Conservation (phyloP, 2,113 vertebrate genomes). For the Mobula birostris region DNA sequence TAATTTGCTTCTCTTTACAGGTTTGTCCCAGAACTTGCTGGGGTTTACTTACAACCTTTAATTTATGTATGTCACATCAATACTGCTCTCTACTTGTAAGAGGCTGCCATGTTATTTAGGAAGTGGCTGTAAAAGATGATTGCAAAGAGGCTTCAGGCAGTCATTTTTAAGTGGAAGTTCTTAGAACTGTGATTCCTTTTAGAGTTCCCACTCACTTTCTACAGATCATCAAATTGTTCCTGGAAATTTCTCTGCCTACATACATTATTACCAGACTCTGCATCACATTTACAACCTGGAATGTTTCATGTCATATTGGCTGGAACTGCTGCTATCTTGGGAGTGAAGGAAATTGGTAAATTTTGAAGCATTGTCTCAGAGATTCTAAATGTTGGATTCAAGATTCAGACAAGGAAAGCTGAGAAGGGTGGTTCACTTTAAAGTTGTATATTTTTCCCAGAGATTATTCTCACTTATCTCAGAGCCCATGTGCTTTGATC, state of each 20-base stretch:
- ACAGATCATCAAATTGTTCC: background rate
- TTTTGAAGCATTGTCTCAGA: background rate
- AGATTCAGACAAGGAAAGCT: background rate
- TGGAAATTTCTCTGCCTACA: background rate
- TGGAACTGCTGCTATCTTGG: background rate
- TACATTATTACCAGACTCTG: background rate
- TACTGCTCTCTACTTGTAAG: background rate
- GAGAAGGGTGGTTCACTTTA: background rate
- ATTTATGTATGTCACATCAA: background rate
- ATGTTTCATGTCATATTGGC: background rate
- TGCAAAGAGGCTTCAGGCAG: no score
- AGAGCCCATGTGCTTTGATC: background rate
- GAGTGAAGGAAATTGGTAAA: background rate
- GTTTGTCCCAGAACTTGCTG: background rate
- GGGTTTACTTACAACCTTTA: background rate
- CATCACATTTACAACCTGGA: background rate
- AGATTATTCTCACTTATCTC: background rate
- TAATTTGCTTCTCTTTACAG: background rate
- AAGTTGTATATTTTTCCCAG: background rate
- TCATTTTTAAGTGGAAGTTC: background rate
- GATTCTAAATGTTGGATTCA: background rate
- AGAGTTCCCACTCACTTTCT: background rate
- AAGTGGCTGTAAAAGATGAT: background rate
- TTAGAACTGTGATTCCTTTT: background rate
- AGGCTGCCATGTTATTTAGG: background rate